Conservation (phyloP, 2,113 vertebrate genomes). For the Ivindomyrus marchei region DNA sequence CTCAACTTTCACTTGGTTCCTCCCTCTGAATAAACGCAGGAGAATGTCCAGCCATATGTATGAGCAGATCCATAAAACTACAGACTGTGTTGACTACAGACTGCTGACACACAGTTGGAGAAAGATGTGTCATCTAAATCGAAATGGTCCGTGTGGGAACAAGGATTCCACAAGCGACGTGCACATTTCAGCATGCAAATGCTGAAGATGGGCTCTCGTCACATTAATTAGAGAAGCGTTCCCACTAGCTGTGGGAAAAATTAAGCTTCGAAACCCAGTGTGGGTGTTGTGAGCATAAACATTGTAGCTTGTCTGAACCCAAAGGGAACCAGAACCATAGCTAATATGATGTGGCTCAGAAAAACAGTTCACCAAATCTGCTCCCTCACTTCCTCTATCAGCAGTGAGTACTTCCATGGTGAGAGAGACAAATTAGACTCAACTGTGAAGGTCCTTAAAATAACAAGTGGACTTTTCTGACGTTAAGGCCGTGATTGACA, state of each 20-base stretch:
- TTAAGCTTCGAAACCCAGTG: not conserved
- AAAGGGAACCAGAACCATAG: not conserved
- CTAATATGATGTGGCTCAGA: not conserved
- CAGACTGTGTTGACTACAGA: not conserved
- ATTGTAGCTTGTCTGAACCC: not conserved
- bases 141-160: not conserved
- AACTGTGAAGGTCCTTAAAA: not conserved
- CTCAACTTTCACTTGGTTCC: not conserved
- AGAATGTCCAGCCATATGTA: not conserved
- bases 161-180: not conserved
- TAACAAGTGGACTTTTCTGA: not conserved
- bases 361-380: not conserved
- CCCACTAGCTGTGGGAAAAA: not conserved
- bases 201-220: not conserved
- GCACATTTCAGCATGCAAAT: not conserved
- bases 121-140: not conserved
- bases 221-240: not conserved
- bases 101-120: not conserved
- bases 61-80: not conserved
- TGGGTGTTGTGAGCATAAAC: not conserved
- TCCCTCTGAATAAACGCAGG: not conserved
- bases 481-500: not conserved
- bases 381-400: not conserved
- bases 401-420: not conserved
- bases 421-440: not conserved